phyloP scores from a whole-genome alignment of 2,797 vertebrate species.

The Prunella strophiata region DNA sequence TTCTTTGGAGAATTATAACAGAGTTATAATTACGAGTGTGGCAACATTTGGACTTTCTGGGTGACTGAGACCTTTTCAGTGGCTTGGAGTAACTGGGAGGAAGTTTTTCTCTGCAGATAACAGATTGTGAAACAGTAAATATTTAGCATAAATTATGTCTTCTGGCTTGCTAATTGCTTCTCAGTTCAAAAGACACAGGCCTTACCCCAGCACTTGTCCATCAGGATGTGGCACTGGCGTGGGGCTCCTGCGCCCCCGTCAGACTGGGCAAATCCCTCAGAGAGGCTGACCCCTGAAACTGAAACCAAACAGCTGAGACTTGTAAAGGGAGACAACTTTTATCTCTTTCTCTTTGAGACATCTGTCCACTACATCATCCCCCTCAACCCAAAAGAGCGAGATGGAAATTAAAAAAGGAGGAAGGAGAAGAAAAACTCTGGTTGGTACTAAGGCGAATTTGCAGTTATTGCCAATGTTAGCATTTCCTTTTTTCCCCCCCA shows the following conservation, averaged over 20 bases:
- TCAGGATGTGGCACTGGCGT: accelerated
- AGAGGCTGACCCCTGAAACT: constrained; percentile 10
- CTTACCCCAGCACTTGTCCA: background rate
- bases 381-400: background rate
- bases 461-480: background rate
- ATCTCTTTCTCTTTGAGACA: background rate
- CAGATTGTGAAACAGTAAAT: background rate
- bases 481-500: background rate
- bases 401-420: background rate
- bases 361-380: background rate
- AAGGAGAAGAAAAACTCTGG: background rate
- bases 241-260: background rate
- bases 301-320: constrained; percentile 25
- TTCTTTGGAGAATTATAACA: background rate
- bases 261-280: background rate
- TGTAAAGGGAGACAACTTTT: background rate
- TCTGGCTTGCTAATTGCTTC: background rate
- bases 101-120: background rate
- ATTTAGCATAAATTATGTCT: background rate
- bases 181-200: background rate
- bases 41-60: background rate
- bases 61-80: background rate
- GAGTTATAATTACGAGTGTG: background rate
- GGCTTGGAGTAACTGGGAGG: background rate
- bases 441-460: background rate